A percentile compares a stretch with the other conserved stretches of the same genome.
Conservation (phyloP, 2,113 vertebrate species). For the Struthidea cinerea region DNA sequence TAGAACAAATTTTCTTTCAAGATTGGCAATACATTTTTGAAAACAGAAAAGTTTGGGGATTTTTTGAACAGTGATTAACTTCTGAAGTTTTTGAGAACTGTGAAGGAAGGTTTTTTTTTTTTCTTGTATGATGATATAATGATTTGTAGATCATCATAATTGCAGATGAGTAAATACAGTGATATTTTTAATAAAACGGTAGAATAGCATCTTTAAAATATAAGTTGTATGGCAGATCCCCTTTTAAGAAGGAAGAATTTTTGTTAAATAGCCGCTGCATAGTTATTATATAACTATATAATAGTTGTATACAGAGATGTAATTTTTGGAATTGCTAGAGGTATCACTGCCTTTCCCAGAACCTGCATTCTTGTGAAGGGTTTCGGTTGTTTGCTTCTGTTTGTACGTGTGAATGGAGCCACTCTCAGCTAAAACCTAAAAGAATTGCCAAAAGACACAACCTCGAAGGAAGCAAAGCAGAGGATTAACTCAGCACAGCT, state of each 20-base stretch:
- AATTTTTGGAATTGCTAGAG: neutral
- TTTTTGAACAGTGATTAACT: neutral
- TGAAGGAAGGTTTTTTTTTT: neutral
- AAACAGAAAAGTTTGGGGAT: neutral
- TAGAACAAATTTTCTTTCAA: neutral
- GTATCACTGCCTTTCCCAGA: neutral
- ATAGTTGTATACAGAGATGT: neutral
- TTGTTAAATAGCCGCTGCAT: neutral
- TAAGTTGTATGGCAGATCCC: fast-evolving
- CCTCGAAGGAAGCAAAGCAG: neutral
- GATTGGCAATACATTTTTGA: neutral
- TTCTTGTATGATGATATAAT: neutral
- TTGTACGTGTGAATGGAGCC: neutral
- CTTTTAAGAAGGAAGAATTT: neutral
- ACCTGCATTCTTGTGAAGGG: neutral
- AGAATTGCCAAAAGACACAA: neutral
- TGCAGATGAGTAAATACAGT: neutral
- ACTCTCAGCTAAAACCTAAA: neutral
- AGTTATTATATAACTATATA: too few relatives aligned
- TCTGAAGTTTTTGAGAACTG: neutral
- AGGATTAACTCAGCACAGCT: neutral
- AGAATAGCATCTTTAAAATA: neutral
- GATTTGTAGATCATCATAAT: neutral
- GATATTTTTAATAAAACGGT: neutral
- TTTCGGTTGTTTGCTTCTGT: neutral